Evolutionary conservation across 1,140 invertebrate species (phyloP).

Genomic region (Lepidurus couesii): DNA sequence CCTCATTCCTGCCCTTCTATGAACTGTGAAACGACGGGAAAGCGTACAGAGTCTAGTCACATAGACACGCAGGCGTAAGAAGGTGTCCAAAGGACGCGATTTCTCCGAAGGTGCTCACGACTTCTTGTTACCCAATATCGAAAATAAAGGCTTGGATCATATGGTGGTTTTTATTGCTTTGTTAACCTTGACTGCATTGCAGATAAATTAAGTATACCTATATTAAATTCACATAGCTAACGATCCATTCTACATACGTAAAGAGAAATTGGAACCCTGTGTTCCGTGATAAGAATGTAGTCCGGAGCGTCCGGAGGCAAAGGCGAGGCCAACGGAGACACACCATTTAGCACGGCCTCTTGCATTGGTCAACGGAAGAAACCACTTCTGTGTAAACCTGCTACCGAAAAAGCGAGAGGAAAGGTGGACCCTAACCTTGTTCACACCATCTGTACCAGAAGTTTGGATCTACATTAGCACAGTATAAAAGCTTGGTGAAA

Average conservation of each 20-base stretch:
- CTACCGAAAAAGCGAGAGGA: not conserved
- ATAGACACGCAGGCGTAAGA: too few species aligned
- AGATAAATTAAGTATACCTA: too few species aligned
- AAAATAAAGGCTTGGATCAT: too few species aligned
- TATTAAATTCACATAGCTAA: not conserved
- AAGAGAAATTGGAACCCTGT: not conserved
- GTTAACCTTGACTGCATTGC: too few species aligned
- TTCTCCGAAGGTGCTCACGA: too few species aligned
- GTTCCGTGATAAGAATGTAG: not conserved
- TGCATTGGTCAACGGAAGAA: not conserved
- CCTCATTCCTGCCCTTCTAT: too few species aligned
- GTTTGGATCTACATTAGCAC: not conserved
- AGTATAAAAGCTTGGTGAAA: not conserved
- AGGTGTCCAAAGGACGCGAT: too few species aligned
- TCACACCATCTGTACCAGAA: not conserved
- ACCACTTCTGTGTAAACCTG: not conserved
- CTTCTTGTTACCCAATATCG: too few species aligned
- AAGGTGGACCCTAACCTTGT: not conserved
- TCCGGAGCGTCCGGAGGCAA: not conserved
- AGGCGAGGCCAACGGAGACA: slow-evolving; percentile 3
- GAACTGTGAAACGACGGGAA: too few species aligned
- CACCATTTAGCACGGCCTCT: not conserved
- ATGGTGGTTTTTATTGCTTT: too few species aligned
- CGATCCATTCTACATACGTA: not conserved
- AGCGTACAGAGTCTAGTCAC: too few species aligned